phyloP scores from a whole-genome alignment of 2,113 vertebrate genomes.

The Podocnemis expansa region DNA sequence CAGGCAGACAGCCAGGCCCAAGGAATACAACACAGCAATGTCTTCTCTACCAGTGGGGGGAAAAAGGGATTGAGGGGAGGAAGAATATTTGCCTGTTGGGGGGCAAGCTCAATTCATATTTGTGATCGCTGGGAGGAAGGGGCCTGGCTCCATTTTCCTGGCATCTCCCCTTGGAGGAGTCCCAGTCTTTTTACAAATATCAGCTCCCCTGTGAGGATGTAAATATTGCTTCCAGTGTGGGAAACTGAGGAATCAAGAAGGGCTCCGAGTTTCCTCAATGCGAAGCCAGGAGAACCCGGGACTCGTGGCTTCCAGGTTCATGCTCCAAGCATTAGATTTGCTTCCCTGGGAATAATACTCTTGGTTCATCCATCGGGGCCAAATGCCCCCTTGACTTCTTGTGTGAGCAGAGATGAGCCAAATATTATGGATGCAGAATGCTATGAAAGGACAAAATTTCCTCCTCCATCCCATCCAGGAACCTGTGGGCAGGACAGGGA shows the following conservation, averaged over 20 bases:
- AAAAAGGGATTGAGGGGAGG: no score
- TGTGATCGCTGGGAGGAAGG: no score
- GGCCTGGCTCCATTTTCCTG: neutral
- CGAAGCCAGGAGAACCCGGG: neutral
- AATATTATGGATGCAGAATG: neutral
- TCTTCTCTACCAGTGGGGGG: no score
- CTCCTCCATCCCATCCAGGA: neutral
- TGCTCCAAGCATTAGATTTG: neutral
- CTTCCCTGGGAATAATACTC: neutral
- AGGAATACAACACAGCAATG: no score
- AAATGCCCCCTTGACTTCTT: neutral
- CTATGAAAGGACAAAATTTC: fast-evolving
- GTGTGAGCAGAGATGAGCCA: neutral
- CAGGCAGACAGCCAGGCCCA: no score
- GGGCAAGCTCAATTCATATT: no score
- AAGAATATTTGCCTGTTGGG: no score
- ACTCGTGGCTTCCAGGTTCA: neutral
- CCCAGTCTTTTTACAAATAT: neutral
- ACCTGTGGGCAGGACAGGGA: neutral
- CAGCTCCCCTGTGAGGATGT: neutral
- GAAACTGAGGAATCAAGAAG: fast-evolving
- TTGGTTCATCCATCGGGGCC: fast-evolving
- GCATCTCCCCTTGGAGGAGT: neutral
- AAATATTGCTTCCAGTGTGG: neutral
- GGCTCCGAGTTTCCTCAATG: neutral